These are phyloP conservation scores for Acanthosoma haemorrhoidale DNA, from an alignment of 2,888 invertebrate species.

Conservation along the genomic window DNA sequence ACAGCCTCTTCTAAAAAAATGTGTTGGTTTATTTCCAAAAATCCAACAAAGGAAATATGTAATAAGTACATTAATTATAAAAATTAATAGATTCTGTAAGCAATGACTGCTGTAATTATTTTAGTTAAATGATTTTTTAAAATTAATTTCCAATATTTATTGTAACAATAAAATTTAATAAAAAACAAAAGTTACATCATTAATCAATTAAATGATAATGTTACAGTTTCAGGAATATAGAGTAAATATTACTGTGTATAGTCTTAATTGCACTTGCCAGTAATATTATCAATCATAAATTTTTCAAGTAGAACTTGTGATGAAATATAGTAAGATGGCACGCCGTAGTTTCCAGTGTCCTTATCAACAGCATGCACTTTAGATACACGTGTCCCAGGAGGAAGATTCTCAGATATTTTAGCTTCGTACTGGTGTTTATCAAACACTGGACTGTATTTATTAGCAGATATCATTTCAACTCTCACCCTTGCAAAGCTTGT, in stretches of 20 bases:
- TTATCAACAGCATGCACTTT: constrained; percentile 74
- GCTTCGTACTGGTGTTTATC: constrained; percentile 71
- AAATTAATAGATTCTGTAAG: background rate
- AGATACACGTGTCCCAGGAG: constrained; percentile 67
- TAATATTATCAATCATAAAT: constrained; percentile 65
- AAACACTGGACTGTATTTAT: constrained; percentile 74
- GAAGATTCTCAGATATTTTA: constrained; percentile 72
- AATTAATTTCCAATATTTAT: background rate
- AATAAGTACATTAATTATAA: background rate
- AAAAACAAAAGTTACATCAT: background rate
- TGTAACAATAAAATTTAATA: background rate
- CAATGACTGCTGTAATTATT: background rate
- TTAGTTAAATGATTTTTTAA: background rate
- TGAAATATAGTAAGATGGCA: constrained; percentile 69
- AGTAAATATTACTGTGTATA: too few relatives aligned
- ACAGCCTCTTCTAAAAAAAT: too few relatives aligned
- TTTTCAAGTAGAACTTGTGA: constrained; percentile 66
- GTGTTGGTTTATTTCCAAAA: background rate
- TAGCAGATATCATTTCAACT: constrained; percentile 71
- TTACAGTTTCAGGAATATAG: too few relatives aligned
- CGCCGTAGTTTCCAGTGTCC: constrained; percentile 46
- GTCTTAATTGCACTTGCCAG: constrained; percentile 55
- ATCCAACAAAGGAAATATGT: background rate
- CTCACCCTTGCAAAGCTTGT: constrained; percentile 79
- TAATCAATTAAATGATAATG: too few relatives aligned